Evolutionary conservation across 2,888 invertebrate species (phyloP).

Genomic region (Drosophila macrospina): DNA sequence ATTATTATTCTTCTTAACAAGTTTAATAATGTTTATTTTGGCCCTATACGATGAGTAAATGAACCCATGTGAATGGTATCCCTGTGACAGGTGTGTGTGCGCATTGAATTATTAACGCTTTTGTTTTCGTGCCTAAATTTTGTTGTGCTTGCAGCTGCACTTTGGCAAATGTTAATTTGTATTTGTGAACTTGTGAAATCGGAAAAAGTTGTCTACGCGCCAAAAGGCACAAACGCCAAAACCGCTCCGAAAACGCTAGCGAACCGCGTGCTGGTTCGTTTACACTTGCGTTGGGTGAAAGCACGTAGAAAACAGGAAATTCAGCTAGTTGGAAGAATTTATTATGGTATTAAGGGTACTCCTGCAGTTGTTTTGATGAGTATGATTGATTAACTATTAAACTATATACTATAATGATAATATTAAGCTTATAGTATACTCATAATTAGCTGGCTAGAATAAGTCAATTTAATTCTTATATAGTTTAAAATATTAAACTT

Average conservation of each 20-base stretch:
- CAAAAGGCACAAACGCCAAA: slow-evolving; percentile 71
- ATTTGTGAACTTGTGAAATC: slow-evolving; percentile 64
- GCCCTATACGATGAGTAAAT: not conserved
- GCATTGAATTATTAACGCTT: slow-evolving; percentile 18
- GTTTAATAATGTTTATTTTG: not conserved
- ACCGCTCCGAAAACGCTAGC: slow-evolving; percentile 34
- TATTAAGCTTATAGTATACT: too few species aligned
- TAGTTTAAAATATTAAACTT: too few species aligned
- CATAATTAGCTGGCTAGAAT: too few species aligned
- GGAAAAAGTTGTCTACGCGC: slow-evolving; percentile 63
- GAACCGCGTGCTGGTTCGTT: not conserved
- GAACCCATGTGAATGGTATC: not conserved
- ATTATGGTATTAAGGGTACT: not conserved
- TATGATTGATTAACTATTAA: too few species aligned
- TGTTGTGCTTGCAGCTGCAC: slow-evolving; percentile 29
- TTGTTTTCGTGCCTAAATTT: slow-evolving; percentile 14
- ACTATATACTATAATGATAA: too few species aligned
- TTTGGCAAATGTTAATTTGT: slow-evolving; percentile 55
- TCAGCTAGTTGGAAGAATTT: not conserved
- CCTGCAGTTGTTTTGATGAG: too few species aligned
- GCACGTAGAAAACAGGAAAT: not conserved
- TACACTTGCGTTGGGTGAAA: not conserved
- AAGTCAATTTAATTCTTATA: too few species aligned
- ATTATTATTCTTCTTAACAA: not conserved
- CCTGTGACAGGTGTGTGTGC: not conserved